Evolutionary conservation across 2,113 vertebrate species (phyloP).

Genomic region (Apodemus speciosus): DNA sequence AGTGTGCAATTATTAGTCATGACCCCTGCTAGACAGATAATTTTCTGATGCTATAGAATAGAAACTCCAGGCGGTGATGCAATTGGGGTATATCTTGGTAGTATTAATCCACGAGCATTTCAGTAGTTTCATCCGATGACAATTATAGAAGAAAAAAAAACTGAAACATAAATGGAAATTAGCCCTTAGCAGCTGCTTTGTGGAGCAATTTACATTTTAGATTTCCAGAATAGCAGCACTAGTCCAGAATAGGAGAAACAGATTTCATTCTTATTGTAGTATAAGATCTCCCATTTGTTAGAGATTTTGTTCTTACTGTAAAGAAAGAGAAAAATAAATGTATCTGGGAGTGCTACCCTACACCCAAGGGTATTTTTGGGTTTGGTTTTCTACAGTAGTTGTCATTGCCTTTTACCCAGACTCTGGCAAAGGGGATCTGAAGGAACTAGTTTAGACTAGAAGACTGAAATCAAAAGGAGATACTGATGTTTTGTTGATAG

Average conservation of each 20-base stretch:
- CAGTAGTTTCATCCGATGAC: slow-evolving; percentile 18
- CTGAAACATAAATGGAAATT: slow-evolving; percentile 24
- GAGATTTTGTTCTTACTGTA: neutral
- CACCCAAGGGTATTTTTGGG: neutral
- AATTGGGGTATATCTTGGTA: slow-evolving; percentile 31
- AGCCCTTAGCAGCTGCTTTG: slow-evolving; percentile 28
- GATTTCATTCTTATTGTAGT: slow-evolving; percentile 25
- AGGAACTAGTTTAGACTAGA: slow-evolving; percentile 17
- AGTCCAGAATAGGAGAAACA: slow-evolving; percentile 23
- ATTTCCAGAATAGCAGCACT: slow-evolving; percentile 25
- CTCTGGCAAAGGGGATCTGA: neutral
- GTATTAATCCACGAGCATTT: slow-evolving; percentile 23
- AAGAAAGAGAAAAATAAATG: neutral
- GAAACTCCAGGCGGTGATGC: slow-evolving; percentile 15
- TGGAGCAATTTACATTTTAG: slow-evolving; percentile 38
- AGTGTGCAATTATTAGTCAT: neutral
- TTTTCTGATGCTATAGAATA: neutral
- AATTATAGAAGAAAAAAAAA: slow-evolving; percentile 9
- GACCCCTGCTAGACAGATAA: neutral
- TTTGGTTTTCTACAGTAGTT: neutral
- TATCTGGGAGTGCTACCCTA: neutral
- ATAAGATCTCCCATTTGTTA: slow-evolving; percentile 40
- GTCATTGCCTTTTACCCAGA: neutral
- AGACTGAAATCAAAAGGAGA: slow-evolving; percentile 31
- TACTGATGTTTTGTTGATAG: slow-evolving; percentile 25